These are phyloP conservation scores for Sylvilagus floridanus DNA, from an alignment of 2,797 vertebrate species.

Conservation along the genomic window DNA sequence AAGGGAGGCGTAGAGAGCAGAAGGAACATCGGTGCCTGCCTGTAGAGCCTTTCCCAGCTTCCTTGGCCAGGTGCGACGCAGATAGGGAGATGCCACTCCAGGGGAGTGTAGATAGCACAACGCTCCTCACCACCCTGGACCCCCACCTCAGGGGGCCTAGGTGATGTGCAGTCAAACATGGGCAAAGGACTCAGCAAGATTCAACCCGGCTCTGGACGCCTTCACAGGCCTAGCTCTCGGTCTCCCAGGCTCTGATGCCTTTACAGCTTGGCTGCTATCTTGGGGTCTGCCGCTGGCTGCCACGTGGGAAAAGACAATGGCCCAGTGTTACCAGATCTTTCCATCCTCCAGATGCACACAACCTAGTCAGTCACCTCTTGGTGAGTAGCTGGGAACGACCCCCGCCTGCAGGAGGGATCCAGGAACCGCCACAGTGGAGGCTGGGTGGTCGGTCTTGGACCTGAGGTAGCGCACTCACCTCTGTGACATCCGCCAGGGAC, in stretches of 20 bases:
- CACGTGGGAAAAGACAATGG: rapidly evolving
- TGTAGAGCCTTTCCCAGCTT: background rate
- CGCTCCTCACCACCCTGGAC: background rate
- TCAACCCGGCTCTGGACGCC: background rate
- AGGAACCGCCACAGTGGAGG: background rate
- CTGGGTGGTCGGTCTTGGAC: no score
- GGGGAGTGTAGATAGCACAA: background rate
- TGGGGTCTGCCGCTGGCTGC: background rate
- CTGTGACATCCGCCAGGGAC: constrained; percentile 95
- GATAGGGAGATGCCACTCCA: background rate
- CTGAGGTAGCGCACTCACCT: constrained; percentile 87
- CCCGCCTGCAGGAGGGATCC: background rate
- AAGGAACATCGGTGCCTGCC: background rate
- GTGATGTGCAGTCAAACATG: background rate
- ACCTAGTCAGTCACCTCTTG: background rate
- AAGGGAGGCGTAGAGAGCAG: background rate
- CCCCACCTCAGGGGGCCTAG: background rate
- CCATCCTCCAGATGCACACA: background rate
- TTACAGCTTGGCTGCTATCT: background rate
- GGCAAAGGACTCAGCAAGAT: background rate
- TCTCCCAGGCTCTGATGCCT: background rate
- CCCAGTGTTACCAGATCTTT: background rate
- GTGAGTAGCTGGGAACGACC: background rate
- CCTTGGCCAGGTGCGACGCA: no score
- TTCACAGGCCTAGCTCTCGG: background rate